Base-by-base conservation (phyloP, 2,888 invertebrate genomes). In the Hypena proboscidalis region DNA sequence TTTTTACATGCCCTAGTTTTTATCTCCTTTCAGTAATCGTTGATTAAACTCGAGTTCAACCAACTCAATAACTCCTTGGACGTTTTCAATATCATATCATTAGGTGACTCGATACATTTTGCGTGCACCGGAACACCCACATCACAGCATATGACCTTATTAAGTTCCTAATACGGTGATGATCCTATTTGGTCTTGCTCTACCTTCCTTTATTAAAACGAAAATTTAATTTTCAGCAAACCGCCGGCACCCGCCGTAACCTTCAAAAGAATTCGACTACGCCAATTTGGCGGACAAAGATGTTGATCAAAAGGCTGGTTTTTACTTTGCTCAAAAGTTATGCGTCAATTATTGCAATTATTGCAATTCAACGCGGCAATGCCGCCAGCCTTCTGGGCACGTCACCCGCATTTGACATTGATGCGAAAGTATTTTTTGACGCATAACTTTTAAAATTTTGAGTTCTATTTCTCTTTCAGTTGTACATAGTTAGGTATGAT, bases 201-300 rank as follows among this genome's bases (percentile, higher is more conserved):
- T 60, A 67, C 68, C 64, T 63, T 52, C 57, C 40, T 47, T 69
- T 67, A 79, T 81, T 80, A 69, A 76, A 63, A 63, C 57, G 62
- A 74, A 84, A 84, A 82, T 84, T 67, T 70, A 79, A 84, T 85
- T 83, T 81, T 75, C 76, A 65, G 67, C 70, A 74, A 80, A 83
- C 80, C 66, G 52, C 65, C 71, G 67, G 59, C 82, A 78, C 77
- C 42, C 46, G 61, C 75, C 71, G 72, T 80, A 79, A 75, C 34
- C 50, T 51, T 48, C 54, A 57, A 72, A 73, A 69, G 70, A 68
- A 78, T 77, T 77, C 67, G 50, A 63, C 53, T 68, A 83, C 74
- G 80, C 72, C 77, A 80, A 85, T 88, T 80, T 63, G 22, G 62
- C 56, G 76, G 77, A 90, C 87, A 89, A 89, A 90, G 90, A 89